These are phyloP conservation scores for Lepidonotus clava DNA, from an alignment of 2,888 invertebrate species.

Conservation along the genomic window DNA sequence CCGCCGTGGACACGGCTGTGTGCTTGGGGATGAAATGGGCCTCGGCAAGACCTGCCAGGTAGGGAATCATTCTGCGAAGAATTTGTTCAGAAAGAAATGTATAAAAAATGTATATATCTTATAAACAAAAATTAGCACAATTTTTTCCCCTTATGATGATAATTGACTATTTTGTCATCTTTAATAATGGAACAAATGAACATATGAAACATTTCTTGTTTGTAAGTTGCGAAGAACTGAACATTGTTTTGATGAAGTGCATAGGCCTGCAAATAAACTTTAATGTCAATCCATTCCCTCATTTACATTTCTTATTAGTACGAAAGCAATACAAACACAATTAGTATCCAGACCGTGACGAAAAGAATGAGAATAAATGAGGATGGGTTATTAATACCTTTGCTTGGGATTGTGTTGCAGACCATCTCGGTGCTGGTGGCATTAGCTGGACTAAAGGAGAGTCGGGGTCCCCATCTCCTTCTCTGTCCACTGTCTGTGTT, in stretches of 20 bases:
- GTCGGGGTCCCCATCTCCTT: slow-evolving; percentile 72
- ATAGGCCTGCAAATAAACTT: no score
- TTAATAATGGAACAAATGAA: background rate
- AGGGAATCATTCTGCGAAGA: background rate
- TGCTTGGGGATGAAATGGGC: slow-evolving; percentile 80
- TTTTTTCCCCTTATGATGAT: background rate
- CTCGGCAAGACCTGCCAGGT: slow-evolving; percentile 80
- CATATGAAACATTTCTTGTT: no score
- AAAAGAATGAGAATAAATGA: no score
- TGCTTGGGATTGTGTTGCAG: slow-evolving; percentile 71
- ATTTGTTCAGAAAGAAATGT: background rate
- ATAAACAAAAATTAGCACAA: background rate
- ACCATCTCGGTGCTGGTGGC: slow-evolving; percentile 76
- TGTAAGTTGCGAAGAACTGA: no score
- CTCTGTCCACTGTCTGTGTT: slow-evolving; percentile 78
- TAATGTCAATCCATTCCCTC: no score
- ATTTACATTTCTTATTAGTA: no score
- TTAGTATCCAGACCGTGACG: no score
- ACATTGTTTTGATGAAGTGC: no score
- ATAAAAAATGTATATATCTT: background rate
- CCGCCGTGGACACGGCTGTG: slow-evolving; percentile 75
- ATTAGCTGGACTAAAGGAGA: slow-evolving; percentile 65
- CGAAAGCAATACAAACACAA: no score
- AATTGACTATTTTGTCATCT: background rate
- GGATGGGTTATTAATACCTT: no score